These are phyloP conservation scores for Latrodectus geometricus DNA, from an alignment of 1,140 invertebrate species.

Conservation along the genomic window DNA sequence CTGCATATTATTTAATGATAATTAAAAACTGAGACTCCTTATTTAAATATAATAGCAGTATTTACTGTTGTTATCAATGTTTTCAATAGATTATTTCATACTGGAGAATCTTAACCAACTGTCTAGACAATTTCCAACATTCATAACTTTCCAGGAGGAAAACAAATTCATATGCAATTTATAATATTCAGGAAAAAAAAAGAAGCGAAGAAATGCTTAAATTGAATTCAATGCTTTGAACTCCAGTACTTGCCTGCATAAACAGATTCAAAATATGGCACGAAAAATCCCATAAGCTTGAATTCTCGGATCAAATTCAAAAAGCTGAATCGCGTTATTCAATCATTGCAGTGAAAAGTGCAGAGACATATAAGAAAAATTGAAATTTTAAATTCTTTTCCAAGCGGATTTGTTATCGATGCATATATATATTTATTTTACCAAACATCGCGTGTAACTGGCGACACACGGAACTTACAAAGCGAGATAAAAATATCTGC, in stretches of 20 bases:
- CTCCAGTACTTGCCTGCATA: slow-evolving; percentile 19
- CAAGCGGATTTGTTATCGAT: slow-evolving; percentile 52
- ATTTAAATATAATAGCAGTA: no score
- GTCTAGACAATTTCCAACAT: slow-evolving; percentile 25
- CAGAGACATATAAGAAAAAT: background rate
- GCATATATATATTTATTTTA: slow-evolving; percentile 15
- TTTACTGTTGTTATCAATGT: no score
- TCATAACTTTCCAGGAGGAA: background rate
- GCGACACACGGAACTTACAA: slow-evolving; percentile 19
- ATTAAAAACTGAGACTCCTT: no score
- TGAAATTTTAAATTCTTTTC: slow-evolving; percentile 51
- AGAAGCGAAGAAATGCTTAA: slow-evolving; percentile 38
- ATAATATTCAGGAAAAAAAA: slow-evolving; percentile 29
- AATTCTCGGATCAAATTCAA: slow-evolving; percentile 44
- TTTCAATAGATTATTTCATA: slow-evolving; percentile 10
- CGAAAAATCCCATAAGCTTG: slow-evolving; percentile 47
- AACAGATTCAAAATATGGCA: slow-evolving; percentile 43
- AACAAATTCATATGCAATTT: slow-evolving; percentile 30
- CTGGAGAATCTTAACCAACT: slow-evolving; percentile 10
- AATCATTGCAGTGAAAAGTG: background rate
- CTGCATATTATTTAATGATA: no score
- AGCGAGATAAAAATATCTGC: background rate
- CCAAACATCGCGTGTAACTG: slow-evolving; percentile 1
- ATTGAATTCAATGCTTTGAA: slow-evolving; percentile 38
- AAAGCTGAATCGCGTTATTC: slow-evolving; percentile 52